Evolutionary conservation across 2,113 vertebrate genomes (phyloP).

Genomic region (Micronisus gabar): DNA sequence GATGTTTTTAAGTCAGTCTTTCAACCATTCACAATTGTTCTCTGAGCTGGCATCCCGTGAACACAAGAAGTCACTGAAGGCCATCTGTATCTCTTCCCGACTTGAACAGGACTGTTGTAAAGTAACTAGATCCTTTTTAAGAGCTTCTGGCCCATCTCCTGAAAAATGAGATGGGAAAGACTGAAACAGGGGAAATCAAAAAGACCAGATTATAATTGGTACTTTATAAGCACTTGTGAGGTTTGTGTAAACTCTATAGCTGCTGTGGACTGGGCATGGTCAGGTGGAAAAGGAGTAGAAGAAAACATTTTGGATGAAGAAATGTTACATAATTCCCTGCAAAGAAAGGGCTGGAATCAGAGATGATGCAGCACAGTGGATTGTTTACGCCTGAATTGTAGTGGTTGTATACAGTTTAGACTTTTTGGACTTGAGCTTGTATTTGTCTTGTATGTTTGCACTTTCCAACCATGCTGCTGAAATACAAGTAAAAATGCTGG

Average conservation of each 20-base stretch:
- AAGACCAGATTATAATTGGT: neutral
- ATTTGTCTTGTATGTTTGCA: neutral
- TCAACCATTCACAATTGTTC: constrained; percentile 19
- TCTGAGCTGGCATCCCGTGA: neutral
- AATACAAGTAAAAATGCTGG: neutral
- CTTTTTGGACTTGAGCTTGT: neutral
- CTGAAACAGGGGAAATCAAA: neutral
- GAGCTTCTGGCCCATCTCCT: neutral
- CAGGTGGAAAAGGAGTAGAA: neutral
- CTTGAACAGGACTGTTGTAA: neutral
- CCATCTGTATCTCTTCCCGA: constrained; percentile 14
- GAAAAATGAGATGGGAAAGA: neutral
- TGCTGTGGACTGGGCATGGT: neutral
- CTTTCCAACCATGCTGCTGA: neutral
- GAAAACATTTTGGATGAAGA: neutral
- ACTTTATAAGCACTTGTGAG: neutral
- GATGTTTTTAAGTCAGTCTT: constrained; percentile 10
- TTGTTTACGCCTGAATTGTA: neutral
- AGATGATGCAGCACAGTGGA: neutral
- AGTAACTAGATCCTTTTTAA: constrained; percentile 1
- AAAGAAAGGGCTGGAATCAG: neutral
- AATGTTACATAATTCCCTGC: neutral
- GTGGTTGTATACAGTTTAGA: neutral
- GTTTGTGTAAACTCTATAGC: neutral
- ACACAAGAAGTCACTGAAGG: constrained; percentile 2